Base-by-base conservation (phyloP, 2,797 vertebrate genomes). In the Hylomyscus alleni region DNA sequence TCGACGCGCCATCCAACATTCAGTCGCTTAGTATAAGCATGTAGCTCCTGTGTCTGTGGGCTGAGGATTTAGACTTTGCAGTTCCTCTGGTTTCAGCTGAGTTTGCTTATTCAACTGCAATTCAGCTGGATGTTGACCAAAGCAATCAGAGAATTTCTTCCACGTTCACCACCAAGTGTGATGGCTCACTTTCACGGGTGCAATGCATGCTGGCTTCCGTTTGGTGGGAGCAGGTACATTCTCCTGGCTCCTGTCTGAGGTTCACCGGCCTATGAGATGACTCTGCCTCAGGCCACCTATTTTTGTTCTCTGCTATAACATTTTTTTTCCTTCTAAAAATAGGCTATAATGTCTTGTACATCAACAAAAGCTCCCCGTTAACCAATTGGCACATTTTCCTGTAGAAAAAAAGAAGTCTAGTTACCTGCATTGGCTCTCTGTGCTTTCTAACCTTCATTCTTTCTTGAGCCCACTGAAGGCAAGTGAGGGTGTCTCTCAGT, bases 81-180 rank as follows among this genome's bases (percentile, higher is more conserved):
- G 34, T 85, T 89, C 54, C 52, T 81, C 47, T 80, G 82, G 50
- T 80, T 82, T 91, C 44, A 88, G 40, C 40, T 85, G 73, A 50
- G 44, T 24, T 89, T 60, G 50, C 50, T 40, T 44, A 20, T 6
- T 17, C 20, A 76, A 40, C 34, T 44, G 40, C 40, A 37, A 9
- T 60, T 89, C 62, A 92, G 89, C 54, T 89, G 65, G 76, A 85
- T 82, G 9, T 75, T 91, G 84, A 73, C 54, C 50, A 89, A 87
- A 91, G 37, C 72, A 58, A 60, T 76, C 52, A 65, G 15, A 78
- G 72, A 87, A 73, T 67, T 31, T 93, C 58, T 31, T 90, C 56
- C n/a, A 20, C 3, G 37, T 83, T 67, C 29, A 37, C 31, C 37
- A 69, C 17, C 24, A 92, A 88, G 77, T 44, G 37, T 72, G 37